These are phyloP conservation scores for Papilio polytes DNA, from an alignment of 1,140 invertebrate genomes.

Conservation along the genomic window DNA sequence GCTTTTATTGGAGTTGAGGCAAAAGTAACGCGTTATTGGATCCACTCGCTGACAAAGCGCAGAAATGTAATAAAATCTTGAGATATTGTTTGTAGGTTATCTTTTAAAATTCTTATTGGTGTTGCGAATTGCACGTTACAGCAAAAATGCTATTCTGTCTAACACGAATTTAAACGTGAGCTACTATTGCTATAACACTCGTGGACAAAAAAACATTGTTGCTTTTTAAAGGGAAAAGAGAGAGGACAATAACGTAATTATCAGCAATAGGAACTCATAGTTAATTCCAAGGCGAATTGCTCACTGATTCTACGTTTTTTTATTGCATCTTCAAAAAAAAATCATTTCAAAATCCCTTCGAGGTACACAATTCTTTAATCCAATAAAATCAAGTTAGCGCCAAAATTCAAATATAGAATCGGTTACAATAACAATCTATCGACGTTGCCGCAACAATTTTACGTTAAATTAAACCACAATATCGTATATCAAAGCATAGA, in stretches of 20 bases:
- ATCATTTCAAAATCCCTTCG: not conserved
- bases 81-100: not conserved
- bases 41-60: conserved; percentile 37
- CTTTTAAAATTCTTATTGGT: not conserved
- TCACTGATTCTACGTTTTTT: too few species aligned
- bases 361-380: conserved; percentile 21
- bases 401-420: not conserved
- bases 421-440: conserved; percentile 23
- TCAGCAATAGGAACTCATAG: too few species aligned
- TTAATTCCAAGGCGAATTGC: not conserved
- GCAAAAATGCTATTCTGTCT: too few species aligned
- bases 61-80: conserved; percentile 29
- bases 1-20: conserved; percentile 32
- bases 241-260: too few species aligned
- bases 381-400: conserved; percentile 2
- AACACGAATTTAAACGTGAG: too few species aligned
- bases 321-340: not conserved
- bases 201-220: too few species aligned
- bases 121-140: not conserved
- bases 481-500: conserved; percentile 22
- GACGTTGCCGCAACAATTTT: conserved; percentile 26
- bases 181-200: too few species aligned
- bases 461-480: conserved; percentile 40
- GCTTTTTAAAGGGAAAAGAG: too few species aligned
- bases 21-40: conserved; percentile 38